Conservation (phyloP, 2,113 vertebrate species). For the Platysternon megacephalum region DNA sequence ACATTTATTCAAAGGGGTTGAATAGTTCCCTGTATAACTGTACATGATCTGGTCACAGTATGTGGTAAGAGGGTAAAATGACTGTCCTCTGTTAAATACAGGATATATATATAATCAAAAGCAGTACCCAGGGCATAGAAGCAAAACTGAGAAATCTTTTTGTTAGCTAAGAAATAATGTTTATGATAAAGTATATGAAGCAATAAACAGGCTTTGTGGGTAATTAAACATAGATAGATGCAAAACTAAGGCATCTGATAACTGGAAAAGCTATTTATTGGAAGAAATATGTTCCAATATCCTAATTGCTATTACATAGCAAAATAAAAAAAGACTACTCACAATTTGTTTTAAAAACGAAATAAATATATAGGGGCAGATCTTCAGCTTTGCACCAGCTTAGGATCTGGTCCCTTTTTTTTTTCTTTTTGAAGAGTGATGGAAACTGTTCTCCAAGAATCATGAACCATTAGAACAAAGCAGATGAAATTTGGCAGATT, state of each 20-base stretch:
- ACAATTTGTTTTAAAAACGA: background rate
- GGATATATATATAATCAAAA: background rate
- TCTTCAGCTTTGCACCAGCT: background rate
- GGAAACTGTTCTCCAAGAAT: background rate
- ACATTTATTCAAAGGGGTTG: background rate
- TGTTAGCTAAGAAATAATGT: background rate
- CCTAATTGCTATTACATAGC: background rate
- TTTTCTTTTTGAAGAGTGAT: background rate
- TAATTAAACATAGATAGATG: background rate
- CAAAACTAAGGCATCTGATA: background rate
- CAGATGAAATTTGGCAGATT: background rate
- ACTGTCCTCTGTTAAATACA: background rate
- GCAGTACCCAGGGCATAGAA: background rate
- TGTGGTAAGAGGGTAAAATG: fast-evolving
- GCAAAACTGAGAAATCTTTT: background rate
- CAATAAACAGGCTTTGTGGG: background rate
- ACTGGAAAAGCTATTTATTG: background rate
- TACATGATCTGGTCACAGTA: fast-evolving
- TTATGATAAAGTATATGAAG: background rate
- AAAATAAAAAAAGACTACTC: background rate
- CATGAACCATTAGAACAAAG: background rate
- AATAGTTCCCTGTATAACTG: background rate
- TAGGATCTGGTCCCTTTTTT: background rate
- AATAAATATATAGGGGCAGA: background rate
- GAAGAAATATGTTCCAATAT: background rate